Evolutionary conservation across 2,797 vertebrate species (phyloP).

Genomic region (Anguilla marmorata): DNA sequence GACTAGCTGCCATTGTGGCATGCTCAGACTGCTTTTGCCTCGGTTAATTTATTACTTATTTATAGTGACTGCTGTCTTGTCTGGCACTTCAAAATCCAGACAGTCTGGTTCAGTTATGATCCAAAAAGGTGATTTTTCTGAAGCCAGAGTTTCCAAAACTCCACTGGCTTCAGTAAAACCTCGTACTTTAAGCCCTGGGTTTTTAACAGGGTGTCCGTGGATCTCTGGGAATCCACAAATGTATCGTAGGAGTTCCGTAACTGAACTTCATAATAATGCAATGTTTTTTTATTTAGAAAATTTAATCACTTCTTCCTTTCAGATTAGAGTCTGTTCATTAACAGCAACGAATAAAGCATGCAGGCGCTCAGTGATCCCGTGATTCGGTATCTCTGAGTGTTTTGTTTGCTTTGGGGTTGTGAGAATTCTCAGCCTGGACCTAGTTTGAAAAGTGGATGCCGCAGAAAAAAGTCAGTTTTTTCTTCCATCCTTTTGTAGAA

Average conservation of each 20-base stretch:
- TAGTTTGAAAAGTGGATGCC: slow-evolving; percentile 27
- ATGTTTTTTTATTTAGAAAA: background rate
- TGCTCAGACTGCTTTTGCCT: slow-evolving; percentile 26
- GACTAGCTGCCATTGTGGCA: slow-evolving; percentile 8
- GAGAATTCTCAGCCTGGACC: slow-evolving; percentile 24
- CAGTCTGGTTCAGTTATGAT: slow-evolving; percentile 33
- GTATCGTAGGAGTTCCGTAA: no score
- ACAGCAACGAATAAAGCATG: background rate
- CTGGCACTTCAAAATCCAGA: slow-evolving; percentile 35
- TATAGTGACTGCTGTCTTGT: slow-evolving; percentile 46
- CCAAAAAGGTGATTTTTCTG: background rate
- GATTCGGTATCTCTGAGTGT: background rate
- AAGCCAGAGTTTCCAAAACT: slow-evolving; percentile 4
- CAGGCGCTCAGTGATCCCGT: background rate
- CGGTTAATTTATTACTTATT: slow-evolving; percentile 46
- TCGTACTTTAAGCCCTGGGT: slow-evolving; percentile 20
- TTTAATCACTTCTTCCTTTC: background rate
- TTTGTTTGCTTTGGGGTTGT: background rate
- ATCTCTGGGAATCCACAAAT: no score
- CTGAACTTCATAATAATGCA: no score
- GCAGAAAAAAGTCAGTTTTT: slow-evolving; percentile 48
- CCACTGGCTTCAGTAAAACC: slow-evolving; percentile 7
- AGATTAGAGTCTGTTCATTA: background rate
- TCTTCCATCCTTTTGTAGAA: slow-evolving; percentile 50
- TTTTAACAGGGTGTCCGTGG: background rate